Evolutionary conservation across 2,888 invertebrate species (phyloP).

Genomic region (Torymus aiolomorphi): DNA sequence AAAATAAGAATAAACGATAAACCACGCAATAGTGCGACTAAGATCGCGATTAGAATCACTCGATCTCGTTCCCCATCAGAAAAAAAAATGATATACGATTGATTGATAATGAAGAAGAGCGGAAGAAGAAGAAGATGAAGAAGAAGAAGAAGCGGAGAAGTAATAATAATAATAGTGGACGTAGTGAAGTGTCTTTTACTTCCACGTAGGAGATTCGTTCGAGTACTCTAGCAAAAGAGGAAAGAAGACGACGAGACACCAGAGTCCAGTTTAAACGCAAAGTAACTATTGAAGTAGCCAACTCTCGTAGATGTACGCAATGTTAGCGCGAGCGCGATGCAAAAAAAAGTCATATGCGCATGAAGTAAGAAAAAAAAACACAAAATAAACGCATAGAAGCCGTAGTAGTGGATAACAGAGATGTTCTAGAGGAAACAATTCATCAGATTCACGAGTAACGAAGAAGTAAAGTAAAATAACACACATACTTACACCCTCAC

Average conservation of each 20-base stretch:
- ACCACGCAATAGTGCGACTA: constrained; percentile 37
- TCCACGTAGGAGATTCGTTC: constrained; percentile 3
- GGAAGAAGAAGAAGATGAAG: constrained; percentile 35
- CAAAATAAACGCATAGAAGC: constrained; percentile 55
- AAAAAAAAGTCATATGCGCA: constrained; percentile 54
- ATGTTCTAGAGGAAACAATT: constrained; percentile 59
- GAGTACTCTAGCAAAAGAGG: constrained; percentile 11
- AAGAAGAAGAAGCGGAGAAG: constrained; percentile 16
- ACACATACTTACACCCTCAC: constrained; percentile 49
- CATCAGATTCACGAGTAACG: constrained; percentile 50
- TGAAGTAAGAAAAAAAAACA: constrained; percentile 32
- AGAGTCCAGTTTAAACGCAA: constrained; percentile 29
- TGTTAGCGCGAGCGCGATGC: constrained; percentile 52
- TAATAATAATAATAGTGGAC: constrained; percentile 11
- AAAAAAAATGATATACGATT: background rate
- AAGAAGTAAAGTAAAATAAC: constrained; percentile 37
- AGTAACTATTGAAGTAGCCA: constrained; percentile 48
- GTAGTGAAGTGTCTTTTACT: background rate
- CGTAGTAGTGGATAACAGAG: constrained; percentile 60
- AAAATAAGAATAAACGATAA: constrained; percentile 17
- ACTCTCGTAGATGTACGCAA: constrained; percentile 53
- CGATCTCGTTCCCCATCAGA: constrained; percentile 22
- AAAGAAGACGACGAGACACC: constrained; percentile 11
- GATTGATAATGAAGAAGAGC: constrained; percentile 16
- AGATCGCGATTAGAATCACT: constrained; percentile 42